Conservation (phyloP, 2,113 vertebrate genomes). For the Tinamus guttatus region DNA sequence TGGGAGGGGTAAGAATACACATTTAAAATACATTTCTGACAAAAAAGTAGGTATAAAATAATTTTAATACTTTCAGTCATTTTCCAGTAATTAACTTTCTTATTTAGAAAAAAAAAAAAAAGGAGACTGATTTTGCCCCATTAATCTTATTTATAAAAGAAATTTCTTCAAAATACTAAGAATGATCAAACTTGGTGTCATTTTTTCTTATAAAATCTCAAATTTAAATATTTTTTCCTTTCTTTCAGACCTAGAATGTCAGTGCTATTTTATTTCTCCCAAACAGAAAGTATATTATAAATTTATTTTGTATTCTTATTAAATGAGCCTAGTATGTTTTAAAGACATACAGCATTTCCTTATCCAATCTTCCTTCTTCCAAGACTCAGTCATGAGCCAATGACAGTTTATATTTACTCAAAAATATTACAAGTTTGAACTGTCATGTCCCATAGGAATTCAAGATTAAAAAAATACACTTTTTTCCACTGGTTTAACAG, state of each 20-base stretch:
- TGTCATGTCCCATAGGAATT: not conserved
- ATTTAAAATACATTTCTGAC: not conserved
- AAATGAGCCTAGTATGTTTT: not conserved
- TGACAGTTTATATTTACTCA: not conserved
- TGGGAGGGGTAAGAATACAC: slow-evolving; percentile 31
- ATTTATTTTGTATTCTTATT: not conserved
- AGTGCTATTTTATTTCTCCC: not conserved
- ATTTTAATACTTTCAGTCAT: too few relatives aligned
- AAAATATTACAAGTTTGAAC: not conserved
- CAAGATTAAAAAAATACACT: not conserved
- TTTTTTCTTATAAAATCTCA: not conserved
- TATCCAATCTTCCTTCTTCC: not conserved
- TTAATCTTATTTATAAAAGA: not conserved
- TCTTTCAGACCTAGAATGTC: not conserved
- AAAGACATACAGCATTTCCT: not conserved
- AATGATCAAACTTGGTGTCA: not conserved
- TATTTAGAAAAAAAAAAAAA: not conserved
- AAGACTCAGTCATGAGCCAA: not conserved
- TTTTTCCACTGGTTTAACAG: not conserved
- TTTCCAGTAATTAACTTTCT: not conserved
- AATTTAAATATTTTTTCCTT: not conserved
- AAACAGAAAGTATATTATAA: not conserved
- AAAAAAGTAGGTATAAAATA: not conserved
- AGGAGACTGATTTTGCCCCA: not conserved
- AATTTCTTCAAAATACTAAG: not conserved